Base-by-base conservation (phyloP, 2,797 vertebrate genomes). In the Petrocephalus schoutedeni region DNA sequence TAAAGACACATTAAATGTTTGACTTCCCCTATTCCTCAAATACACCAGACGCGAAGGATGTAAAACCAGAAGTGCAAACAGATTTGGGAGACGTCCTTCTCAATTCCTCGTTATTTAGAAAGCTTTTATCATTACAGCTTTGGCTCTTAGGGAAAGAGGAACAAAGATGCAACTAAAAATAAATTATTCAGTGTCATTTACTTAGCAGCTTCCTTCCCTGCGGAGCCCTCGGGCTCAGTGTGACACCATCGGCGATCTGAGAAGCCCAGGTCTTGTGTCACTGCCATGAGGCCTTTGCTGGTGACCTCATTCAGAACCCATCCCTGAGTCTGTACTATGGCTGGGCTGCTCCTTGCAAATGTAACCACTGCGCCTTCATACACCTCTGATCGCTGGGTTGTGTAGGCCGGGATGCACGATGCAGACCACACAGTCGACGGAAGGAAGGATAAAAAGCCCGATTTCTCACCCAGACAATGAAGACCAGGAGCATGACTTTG, bases 221-320 rank as follows among this genome's bases (percentile, higher is more conserved):
- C 28, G 8, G 56, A 19, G 85, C 28, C 56, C 85, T 86, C 21
- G 10, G 19, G 83, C 32, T 87, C 45, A 86, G 36, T 9, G 4
- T 59, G 87, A 87, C 49, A 58, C 83, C n/a, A 23, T 2, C 51
- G 3, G 51, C 21, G 23, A 56, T 28, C 83, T n/a, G 23, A 57
- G 83, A 80, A 49, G 45, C 74, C 74, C 74, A 36, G 36, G 74
- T 80, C 74, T n/a, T 45, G 74, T 80, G 74, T 80, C 74, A 80
- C 14, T 49, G 41, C 19, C 56, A 58, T 4, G 16, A 58, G 16
- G 56, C 2, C 3, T 12, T 80, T 49, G 41, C 32, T 45, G 4
- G 53, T 85, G 32, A 85, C 49, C 53, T 23, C 21, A 28, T 71
- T 41, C 67, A 36, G 28, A 80, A 49, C 8, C 45, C 2, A 49